Base-by-base conservation (phyloP, 2,888 invertebrate genomes). In the Aplocera efformata region DNA sequence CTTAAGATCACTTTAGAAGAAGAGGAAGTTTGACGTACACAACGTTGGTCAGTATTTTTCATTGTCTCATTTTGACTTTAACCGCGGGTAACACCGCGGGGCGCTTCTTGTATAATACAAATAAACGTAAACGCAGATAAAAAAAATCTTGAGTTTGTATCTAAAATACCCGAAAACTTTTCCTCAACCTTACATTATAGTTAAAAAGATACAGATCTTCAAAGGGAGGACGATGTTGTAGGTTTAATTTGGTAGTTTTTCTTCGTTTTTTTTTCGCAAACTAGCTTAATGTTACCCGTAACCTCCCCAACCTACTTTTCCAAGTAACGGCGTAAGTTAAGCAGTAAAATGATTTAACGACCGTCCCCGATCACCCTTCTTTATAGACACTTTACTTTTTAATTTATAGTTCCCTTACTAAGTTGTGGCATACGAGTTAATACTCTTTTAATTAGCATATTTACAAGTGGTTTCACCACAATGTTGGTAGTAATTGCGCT, bases 281-380 rank as follows among this genome's bases (percentile, higher is more conserved):
- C n/a, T n/a, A n/a, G n/a, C 33, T 43, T 29, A 13, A 46, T 37
- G 42, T 23, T 38, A 34, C 36, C 44, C 44, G 36, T 37, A 42
- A 42, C 41, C 35, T 38, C 38, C 35, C 36, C 28, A 13, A 21
- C 28, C 42, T 46, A 53, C 61, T 63, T 57, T 11, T 11, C 24
- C 32, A 55, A 58, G 60, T 67, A 74, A 76, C 65, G 64, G 63
- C 48, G 49, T 57, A 72, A 77, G 55, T 77, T 76, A 29, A 56
- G 46, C 63, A 63, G 60, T 76, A 65, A 76, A 74, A 72, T 73
- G 63, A 76, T 72, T 72, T 78, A 76, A 71, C 51, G 60, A 59
- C 60, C 53, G 48, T 63, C 60, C 58, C 41, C 46, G 52, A 56
- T 68, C 60, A 62, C 46, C 55, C 31, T 36, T 59, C 59, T 75